Evolutionary conservation across 2,797 vertebrate species (phyloP), one percentile per base, ranked within the genome.

Genomic region (Oryzias sinensis): DNA sequence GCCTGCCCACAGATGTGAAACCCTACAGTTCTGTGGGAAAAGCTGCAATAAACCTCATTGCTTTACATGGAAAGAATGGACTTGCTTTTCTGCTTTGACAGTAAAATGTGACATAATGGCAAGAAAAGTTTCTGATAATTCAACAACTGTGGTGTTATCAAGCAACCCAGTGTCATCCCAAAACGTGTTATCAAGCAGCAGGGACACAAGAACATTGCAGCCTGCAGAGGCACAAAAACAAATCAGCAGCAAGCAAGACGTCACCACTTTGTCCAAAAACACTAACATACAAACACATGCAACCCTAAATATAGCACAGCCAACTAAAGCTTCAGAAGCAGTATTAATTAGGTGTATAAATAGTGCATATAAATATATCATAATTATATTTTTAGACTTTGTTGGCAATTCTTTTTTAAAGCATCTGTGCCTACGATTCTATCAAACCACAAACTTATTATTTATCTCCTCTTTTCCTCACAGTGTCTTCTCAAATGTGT

Each of bases 171-270:
- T 22, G 20, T 22, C 20, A 22, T 22, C 20, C 20, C 20, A 22
- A 22, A 22, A 22, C 20, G 20, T 22, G 20, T 22, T 22, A 22
- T 22, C 20, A 22, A 22, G 20, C 20, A 22, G 20, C 20, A 22
- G 20, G 20, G 20, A 22, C 20, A 22, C 20, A 22, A 22, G 20
- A 22, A 22, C 20, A 22, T 22, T 22, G 37, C 13, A 40, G 37
- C 20, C 33, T 17, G 27, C 49, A 50, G 49, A 33, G 27, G 11
- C 3, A 50, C 8, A 9, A 63, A 49, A 49, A 33, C 37, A 47
- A 17, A 43, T 53, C 17, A 51, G 13, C 24, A 53, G 52, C 52
- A 27, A 68, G 60, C 46, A 55, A 65, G 7, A 63, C 42, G 53
- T 56, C 42, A 56, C 48, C 2, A 53, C 33, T 11, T 37, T 37